Base-by-base conservation (phyloP, 2,888 invertebrate genomes). In the Drosophila ochracea region DNA sequence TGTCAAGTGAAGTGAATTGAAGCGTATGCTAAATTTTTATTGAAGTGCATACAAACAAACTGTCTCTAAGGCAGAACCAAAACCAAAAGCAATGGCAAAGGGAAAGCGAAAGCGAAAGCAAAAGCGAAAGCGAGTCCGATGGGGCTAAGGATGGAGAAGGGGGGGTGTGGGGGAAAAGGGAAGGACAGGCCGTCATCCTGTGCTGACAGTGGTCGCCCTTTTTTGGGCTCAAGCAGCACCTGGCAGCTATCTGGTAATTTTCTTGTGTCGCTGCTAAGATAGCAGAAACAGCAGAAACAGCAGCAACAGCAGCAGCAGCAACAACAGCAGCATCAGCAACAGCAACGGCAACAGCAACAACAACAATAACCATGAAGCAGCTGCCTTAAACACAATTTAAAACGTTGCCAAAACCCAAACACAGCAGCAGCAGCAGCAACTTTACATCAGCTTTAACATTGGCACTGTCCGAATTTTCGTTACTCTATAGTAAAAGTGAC, bases 21-120 rank as follows among this genome's bases (percentile, higher is more conserved):
- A 82, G 83, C 84, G 88, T 82, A 87, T 87, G 83, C 84, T 75
- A 87, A 82, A 87, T 84, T 87, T 87, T 87, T 87, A 87, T 82
- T 84, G 88, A 84, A 84, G 84, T 84, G 82, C 84, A 87, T 87
- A 82, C 82, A 87, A 79, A 84, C 82, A 87, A 73, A 82, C 84
- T 72, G 62, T 64, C 79, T 84, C 55, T 60, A 67, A 78, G 82
- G 39, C 68, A 50, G 31, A 39, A 30, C 21, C 64, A 54, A 21
- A 19, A 28, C n/a, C 30, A n/a, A 13, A 57, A 39, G 19, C 54
- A 53, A 21, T 53, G 25, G 49, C 39, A 43, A 39, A 31, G 41
- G 25, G 43, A 69, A 37, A 59, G n/a, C 28, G 7, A 47, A 41
- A 6, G 31, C 4, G 0, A 33, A 33, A 4, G 11, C 31, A n/a